Evolutionary conservation across 2,888 invertebrate species (phyloP).

Genomic region (Odontocolon sp.): DNA sequence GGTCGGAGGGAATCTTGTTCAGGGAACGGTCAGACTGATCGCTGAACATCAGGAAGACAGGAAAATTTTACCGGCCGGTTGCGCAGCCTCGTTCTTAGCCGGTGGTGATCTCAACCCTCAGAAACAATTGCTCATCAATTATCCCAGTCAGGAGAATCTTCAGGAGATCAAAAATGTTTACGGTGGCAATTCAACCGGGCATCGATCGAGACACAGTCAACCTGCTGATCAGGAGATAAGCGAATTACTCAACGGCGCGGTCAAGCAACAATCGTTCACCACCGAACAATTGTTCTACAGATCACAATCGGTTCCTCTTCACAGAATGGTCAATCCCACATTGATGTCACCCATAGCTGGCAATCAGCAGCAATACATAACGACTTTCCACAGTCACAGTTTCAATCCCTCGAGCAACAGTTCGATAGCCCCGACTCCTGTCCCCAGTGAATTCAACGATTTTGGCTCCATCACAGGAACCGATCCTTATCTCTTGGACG

Average conservation of each 20-base stretch:
- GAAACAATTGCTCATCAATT: conserved; percentile 77
- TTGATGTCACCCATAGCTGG: conserved; percentile 79
- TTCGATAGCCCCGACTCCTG: conserved; percentile 86
- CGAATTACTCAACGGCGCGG: conserved; percentile 84
- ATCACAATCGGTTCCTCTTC: conserved; percentile 91
- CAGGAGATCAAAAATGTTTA: conserved; percentile 69
- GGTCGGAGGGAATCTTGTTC: conserved; percentile 62
- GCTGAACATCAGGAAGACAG: conserved; percentile 22
- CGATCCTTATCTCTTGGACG: conserved; percentile 80
- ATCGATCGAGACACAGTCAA: conserved; percentile 65
- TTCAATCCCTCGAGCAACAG: conserved; percentile 82
- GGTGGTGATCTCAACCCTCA: conserved; percentile 69
- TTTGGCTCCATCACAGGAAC: conserved; percentile 85
- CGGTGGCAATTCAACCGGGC: conserved; percentile 1
- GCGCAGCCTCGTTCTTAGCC: conserved; percentile 46
- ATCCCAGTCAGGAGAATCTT: conserved; percentile 78
- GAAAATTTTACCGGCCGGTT: conserved; percentile 10
- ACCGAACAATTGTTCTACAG: conserved; percentile 81
- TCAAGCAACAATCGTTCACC: conserved; percentile 78
- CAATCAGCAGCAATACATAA: conserved; percentile 67
- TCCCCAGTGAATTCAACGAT: conserved; percentile 88
- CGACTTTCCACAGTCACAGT: conserved; percentile 66
- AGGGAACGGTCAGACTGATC: neutral
- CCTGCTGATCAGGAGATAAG: conserved; percentile 83
- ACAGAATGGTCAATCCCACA: conserved; percentile 82